Percentiles rank a stretch among this genome's conserved stretches.
Evolutionary conservation across 2,888 invertebrate species (phyloP).

Genomic region (Pandemis corylana): DNA sequence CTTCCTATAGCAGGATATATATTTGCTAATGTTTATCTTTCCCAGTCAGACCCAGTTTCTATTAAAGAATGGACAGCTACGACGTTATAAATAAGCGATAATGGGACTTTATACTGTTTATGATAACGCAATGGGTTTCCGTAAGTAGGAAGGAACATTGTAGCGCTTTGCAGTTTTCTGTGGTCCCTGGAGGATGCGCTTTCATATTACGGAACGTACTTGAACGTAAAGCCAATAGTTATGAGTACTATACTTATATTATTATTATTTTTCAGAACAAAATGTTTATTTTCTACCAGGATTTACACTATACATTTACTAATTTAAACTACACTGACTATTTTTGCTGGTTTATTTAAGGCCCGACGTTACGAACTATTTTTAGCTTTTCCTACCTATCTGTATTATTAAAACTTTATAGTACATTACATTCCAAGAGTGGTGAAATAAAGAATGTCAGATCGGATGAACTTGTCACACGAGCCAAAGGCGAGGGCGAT

Average conservation of each 20-base stretch:
- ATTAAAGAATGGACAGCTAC: constrained; percentile 10
- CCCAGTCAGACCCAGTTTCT: constrained; percentile 9
- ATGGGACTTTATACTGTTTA: constrained; percentile 14
- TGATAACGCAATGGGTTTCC: constrained; percentile 9
- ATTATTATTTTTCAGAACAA: neutral
- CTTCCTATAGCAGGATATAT: constrained; percentile 10
- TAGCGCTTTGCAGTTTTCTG: constrained; percentile 6
- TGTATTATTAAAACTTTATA: too few relatives aligned
- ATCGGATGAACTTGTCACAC: too few relatives aligned
- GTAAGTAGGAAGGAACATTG: constrained; percentile 5
- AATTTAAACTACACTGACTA: too few relatives aligned
- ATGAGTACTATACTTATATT: neutral
- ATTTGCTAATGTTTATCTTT: constrained; percentile 20
- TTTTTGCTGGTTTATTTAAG: neutral
- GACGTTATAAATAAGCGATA: constrained; percentile 16
- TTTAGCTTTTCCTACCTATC: neutral
- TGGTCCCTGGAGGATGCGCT: constrained; percentile 3
- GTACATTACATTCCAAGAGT: too few relatives aligned
- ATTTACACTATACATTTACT: neutral
- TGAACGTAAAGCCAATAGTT: constrained; percentile 3
- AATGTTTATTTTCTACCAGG: neutral
- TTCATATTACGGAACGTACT: constrained; percentile 5
- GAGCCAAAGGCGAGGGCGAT: too few relatives aligned
- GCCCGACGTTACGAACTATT: neutral
- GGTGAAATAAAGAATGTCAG: too few relatives aligned